Evolutionary conservation across 2,888 invertebrate species (phyloP).

Genomic region (Pilophorus perplexus): DNA sequence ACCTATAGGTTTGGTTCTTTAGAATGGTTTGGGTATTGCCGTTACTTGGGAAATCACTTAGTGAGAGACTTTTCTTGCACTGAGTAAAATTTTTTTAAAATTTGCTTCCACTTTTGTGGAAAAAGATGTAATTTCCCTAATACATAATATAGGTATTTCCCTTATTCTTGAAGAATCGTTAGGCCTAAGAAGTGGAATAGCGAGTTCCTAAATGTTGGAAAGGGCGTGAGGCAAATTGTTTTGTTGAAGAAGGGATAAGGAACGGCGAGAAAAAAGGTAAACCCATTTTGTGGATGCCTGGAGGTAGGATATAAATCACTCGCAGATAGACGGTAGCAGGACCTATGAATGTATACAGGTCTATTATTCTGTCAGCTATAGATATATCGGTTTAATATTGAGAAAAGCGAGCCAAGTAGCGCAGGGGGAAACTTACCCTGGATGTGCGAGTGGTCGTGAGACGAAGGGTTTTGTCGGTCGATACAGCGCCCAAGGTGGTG

Average conservation of each 20-base stretch:
- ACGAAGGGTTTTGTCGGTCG: slow-evolving; percentile 17
- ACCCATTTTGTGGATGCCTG: slow-evolving; percentile 22
- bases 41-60: slow-evolving; percentile 18
- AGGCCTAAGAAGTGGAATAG: too few relatives aligned
- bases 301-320: slow-evolving; percentile 34
- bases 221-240: slow-evolving; percentile 8
- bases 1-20: background rate
- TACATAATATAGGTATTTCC: too few relatives aligned
- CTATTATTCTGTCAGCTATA: slow-evolving; percentile 46
- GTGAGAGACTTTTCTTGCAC: background rate
- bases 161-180: too few relatives aligned
- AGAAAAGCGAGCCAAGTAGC: slow-evolving; percentile 34
- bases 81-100: too few relatives aligned
- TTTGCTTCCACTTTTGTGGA: too few relatives aligned
- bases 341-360: slow-evolving; percentile 45
- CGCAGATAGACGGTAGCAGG: slow-evolving; percentile 34
- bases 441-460: slow-evolving; percentile 13
- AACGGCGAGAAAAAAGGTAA: slow-evolving; percentile 1
- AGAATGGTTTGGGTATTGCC: background rate
- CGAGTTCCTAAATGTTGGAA: too few relatives aligned
- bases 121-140: too few relatives aligned
- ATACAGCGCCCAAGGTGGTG: slow-evolving; percentile 24
- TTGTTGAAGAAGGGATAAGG: slow-evolving; percentile 7
- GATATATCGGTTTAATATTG: slow-evolving; percentile 46
- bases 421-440: background rate